phyloP scores from a whole-genome alignment of 2,888 invertebrate genomes.

The Serripes groenlandicus region DNA sequence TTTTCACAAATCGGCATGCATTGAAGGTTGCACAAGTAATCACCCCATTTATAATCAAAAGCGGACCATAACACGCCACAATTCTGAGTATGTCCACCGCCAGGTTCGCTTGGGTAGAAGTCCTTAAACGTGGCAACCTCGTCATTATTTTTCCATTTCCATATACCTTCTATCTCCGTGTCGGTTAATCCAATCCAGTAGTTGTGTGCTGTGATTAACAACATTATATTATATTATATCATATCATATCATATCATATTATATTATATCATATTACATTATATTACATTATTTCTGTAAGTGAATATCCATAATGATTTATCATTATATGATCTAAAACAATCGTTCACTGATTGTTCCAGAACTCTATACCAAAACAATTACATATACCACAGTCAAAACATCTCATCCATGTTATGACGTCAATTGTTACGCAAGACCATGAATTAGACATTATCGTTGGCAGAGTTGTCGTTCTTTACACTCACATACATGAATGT shows the following conservation, averaged over 20 bases:
- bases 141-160: slow-evolving; percentile 2
- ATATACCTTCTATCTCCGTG: not conserved
- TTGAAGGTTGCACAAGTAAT: not conserved
- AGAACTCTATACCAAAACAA: not conserved
- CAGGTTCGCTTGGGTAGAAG: slow-evolving; percentile 2
- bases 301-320: not conserved
- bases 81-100: not conserved
- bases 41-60: slow-evolving; percentile 14
- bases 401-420: not conserved
- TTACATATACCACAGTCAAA: not conserved
- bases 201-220: not conserved
- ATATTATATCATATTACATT: no score
- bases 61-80: not conserved
- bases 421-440: not conserved
- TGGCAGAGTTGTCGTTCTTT: not conserved
- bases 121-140: not conserved
- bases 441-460: not conserved
- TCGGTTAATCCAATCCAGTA: slow-evolving; percentile 20
- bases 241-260: no score
- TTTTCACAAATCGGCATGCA: slow-evolving; percentile 7
- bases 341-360: no score
- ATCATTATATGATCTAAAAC: no score
- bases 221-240: no score
- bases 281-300: no score
- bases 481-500: no score